Conservation (phyloP, 1,140 invertebrate genomes). For the Drosophila busckii region DNA sequence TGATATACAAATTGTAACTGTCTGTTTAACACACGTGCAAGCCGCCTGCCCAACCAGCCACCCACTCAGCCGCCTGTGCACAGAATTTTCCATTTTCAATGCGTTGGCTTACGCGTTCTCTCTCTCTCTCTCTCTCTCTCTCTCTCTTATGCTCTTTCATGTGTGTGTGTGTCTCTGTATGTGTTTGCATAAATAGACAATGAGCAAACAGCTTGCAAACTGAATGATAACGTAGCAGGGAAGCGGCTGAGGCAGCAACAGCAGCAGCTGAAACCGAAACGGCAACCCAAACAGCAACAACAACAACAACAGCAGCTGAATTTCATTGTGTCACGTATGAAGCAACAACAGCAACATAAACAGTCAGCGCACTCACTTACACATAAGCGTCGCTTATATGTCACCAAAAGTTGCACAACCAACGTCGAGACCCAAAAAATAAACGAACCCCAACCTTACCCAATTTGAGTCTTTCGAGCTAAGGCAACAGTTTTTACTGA, state of each 20-base stretch:
- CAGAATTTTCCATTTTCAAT: conserved; percentile 22
- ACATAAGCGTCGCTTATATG: conserved; percentile 44
- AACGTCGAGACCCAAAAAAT: conserved; percentile 11
- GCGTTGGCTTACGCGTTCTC: conserved; percentile 33
- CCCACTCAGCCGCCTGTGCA: neutral
- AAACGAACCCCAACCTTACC: conserved; percentile 3
- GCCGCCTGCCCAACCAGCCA: neutral
- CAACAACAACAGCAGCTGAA: conserved; percentile 16
- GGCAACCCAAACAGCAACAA: conserved; percentile 38
- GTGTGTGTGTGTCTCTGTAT: conserved; percentile 37
- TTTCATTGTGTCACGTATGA: conserved; percentile 9
- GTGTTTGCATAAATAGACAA: conserved; percentile 74
- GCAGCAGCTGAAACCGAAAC: conserved; percentile 38
- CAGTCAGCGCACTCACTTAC: conserved; percentile 25
- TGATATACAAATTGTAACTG: conserved; percentile 72
- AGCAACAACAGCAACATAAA: conserved; percentile 29
- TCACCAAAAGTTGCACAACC: conserved; percentile 56
- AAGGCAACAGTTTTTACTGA: conserved; percentile 34
- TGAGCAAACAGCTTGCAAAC: conserved; percentile 73
- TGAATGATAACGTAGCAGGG: conserved; percentile 72
- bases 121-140: neutral
- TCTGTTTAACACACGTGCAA: conserved; percentile 49
- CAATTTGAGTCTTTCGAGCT: conserved; percentile 14
- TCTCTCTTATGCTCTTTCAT: neutral
- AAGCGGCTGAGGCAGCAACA: no score